phyloP scores from a whole-genome alignment of 1,140 invertebrate genomes.

The Macrobrachium rosenbergii region DNA sequence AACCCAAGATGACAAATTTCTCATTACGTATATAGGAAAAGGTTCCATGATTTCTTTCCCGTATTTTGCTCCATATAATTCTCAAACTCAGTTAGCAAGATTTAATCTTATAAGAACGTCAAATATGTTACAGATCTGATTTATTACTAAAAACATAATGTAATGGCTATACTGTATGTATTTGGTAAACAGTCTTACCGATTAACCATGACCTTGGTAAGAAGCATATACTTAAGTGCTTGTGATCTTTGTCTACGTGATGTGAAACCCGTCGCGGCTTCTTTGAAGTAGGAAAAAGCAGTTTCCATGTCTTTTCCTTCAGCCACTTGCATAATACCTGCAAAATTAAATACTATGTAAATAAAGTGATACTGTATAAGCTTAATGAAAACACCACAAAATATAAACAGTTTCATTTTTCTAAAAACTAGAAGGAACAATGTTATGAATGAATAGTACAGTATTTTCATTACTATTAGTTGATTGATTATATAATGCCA shows the following conservation, averaged over 20 bases:
- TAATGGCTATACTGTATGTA: neutral
- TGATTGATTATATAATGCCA: no score
- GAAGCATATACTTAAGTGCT: slow-evolving; percentile 42
- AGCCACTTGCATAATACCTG: slow-evolving; percentile 50
- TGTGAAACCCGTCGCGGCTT: slow-evolving; percentile 45
- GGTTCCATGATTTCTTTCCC: no score
- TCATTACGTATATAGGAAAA: no score
- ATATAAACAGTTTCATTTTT: neutral
- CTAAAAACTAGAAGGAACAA: no score
- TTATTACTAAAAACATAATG: no score
- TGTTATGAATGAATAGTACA: no score
- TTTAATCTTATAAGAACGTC: no score
- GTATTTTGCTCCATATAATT: no score
- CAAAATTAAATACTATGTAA: neutral
- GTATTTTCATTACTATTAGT: no score
- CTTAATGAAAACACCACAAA: neutral
- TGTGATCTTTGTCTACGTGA: slow-evolving; percentile 33
- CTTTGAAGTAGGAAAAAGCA: slow-evolving; percentile 38
- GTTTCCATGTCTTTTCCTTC: slow-evolving; percentile 52
- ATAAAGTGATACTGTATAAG: neutral
- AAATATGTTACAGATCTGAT: no score
- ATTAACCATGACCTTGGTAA: slow-evolving; percentile 43
- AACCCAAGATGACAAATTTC: no score
- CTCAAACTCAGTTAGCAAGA: no score
- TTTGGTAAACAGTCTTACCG: slow-evolving; percentile 1